A percentile compares a stretch with the other conserved stretches of the same genome.
phyloP scores from a whole-genome alignment of 2,113 vertebrate species.

The Calidris pygmaea region DNA sequence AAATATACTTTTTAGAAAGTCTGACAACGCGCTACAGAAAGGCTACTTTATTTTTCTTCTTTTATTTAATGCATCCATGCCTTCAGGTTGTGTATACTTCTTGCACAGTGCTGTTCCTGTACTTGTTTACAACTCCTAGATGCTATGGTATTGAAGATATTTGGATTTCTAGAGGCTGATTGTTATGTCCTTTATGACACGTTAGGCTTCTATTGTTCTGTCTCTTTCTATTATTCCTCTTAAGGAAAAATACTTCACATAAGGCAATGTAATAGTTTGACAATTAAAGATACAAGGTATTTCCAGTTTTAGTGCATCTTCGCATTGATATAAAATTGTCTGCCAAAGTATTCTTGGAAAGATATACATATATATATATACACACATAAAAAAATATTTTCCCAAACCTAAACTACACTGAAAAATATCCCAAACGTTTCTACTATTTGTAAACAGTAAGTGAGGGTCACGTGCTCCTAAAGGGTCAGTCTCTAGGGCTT shows the following conservation, averaged over 20 bases:
- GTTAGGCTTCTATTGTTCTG: not conserved
- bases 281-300: not conserved
- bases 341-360: not conserved
- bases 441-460: not conserved
- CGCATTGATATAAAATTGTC: not conserved
- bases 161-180: not conserved
- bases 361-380: not conserved
- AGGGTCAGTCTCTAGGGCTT: not conserved
- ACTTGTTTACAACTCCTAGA: not conserved
- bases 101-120: not conserved
- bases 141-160: not conserved
- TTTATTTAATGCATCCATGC: not conserved
- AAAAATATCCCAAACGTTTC: not conserved
- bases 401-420: not conserved
- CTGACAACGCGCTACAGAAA: not conserved
- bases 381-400: not conserved
- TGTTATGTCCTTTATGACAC: not conserved
- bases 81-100: not conserved
- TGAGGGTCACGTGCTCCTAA: not conserved
- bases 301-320: not conserved
- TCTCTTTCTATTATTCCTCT: not conserved
- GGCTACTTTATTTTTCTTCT: accelerated
- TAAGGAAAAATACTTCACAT: not conserved
- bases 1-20: not conserved
- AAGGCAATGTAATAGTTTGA: not conserved